These are phyloP conservation scores for Microcebus ravelobensis DNA, from an alignment of 2,113 vertebrate species.

Conservation along the genomic window DNA sequence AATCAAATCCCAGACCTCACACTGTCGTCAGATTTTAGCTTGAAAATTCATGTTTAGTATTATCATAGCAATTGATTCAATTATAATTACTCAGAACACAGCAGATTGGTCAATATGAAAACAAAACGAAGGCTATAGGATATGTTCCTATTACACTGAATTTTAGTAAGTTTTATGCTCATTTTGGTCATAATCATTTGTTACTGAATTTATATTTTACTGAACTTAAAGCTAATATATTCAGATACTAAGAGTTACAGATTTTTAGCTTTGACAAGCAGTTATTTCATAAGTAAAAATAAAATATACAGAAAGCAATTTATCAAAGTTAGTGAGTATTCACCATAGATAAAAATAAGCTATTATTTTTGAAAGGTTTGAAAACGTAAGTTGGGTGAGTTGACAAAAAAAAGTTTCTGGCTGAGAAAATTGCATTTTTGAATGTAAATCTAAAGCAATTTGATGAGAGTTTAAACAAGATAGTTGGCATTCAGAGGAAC, in stretches of 20 bases:
- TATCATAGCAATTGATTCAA: background rate
- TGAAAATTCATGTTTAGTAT: background rate
- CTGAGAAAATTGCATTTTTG: background rate
- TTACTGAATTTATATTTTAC: conserved; percentile 19
- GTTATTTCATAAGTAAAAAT: conserved; percentile 25
- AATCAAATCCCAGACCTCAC: background rate
- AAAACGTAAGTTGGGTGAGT: background rate
- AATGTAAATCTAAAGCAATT: background rate
- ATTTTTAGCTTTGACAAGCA: background rate
- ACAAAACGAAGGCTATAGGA: background rate
- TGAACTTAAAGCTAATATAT: background rate
- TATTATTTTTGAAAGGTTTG: background rate
- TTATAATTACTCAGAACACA: background rate
- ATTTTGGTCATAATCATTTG: background rate
- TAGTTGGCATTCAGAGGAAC: background rate
- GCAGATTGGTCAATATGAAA: background rate
- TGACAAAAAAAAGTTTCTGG: background rate
- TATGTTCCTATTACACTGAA: background rate
- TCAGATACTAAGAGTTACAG: background rate
- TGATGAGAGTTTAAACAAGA: background rate
- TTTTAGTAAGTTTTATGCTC: background rate
- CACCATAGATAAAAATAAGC: background rate
- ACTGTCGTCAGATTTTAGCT: background rate
- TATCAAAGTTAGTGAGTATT: background rate
- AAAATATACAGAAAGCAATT: conserved; percentile 19